Evolutionary conservation across 2,113 vertebrate species (phyloP).

Genomic region (Heterochromis multidens): DNA sequence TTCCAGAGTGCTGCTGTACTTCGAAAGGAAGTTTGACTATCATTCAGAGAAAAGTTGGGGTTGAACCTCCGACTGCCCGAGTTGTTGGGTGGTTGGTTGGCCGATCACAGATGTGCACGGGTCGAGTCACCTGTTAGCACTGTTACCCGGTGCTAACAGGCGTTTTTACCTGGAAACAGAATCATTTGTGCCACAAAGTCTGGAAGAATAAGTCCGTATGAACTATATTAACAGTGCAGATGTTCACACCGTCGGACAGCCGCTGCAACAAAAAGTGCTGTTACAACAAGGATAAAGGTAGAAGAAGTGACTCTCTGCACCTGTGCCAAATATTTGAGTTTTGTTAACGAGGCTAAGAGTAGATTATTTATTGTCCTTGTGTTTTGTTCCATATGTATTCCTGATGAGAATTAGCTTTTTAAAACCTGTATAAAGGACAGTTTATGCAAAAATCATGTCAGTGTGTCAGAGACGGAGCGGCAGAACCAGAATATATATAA

Average conservation of each 20-base stretch:
- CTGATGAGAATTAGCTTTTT: neutral
- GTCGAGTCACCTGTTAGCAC: neutral
- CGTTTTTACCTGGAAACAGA: neutral
- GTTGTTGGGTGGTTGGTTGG: too few species aligned
- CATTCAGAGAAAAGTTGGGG: fast-evolving
- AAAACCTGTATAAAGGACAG: neutral
- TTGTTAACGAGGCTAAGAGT: neutral
- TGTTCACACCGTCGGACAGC: too few species aligned
- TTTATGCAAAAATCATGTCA: neutral
- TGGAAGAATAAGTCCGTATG: too few species aligned
- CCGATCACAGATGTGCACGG: neutral
- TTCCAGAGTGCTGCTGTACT: neutral
- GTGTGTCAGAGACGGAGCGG: neutral
- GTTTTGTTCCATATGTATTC: fast-evolving
- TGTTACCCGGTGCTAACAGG: neutral
- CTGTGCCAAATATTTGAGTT: neutral
- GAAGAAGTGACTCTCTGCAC: neutral
- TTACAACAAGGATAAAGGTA: neutral
- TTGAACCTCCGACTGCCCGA: neutral
- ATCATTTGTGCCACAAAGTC: too few species aligned
- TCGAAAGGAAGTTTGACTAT: neutral
- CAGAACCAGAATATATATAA: neutral
- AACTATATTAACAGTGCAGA: neutral
- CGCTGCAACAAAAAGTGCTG: too few species aligned
- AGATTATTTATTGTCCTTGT: neutral